Percentiles rank a stretch among this genome's conserved stretches.
These are phyloP conservation scores for Anthrax anthrax DNA, from an alignment of 2,888 invertebrate species.

Conservation along the genomic window DNA sequence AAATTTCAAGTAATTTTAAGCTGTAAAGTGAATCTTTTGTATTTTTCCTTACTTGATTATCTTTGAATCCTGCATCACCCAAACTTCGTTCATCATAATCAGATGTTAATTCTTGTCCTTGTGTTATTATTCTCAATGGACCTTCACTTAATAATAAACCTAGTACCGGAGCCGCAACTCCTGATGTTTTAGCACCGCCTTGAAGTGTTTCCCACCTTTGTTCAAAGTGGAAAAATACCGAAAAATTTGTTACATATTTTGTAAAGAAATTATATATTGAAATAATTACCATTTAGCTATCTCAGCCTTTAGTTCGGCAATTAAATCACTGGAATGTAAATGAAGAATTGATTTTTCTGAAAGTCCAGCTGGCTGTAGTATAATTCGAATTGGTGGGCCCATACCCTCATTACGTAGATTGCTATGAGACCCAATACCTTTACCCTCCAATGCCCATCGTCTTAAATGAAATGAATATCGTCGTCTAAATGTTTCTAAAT, in stretches of 20 bases:
- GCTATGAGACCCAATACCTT: conserved; percentile 62
- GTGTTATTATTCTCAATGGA: conserved; percentile 81
- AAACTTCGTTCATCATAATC: conserved; percentile 86
- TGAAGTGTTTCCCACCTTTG: conserved; percentile 53
- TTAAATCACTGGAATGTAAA: conserved; percentile 71
- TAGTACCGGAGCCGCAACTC: conserved; percentile 39
- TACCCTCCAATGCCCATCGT: conserved; percentile 75
- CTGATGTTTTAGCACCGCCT: conserved; percentile 24
- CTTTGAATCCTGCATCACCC: conserved; percentile 86
- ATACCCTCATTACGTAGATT: conserved; percentile 36
- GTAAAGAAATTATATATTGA: background rate
- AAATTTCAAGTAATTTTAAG: no score
- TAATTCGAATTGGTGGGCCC: conserved; percentile 57
- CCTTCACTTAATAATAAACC: conserved; percentile 64
- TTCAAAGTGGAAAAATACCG: background rate
- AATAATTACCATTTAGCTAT: conserved; percentile 82
- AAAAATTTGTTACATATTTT: background rate
- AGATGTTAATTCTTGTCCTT: conserved; percentile 82
- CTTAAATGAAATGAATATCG: conserved; percentile 79
- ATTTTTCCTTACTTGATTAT: conserved; percentile 53
- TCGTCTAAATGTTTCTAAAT: conserved; percentile 80
- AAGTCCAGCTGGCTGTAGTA: conserved; percentile 78
- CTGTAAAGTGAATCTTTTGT: background rate
- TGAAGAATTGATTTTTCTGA: conserved; percentile 71
- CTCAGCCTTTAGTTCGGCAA: conserved; percentile 85